A percentile compares a stretch with the other conserved stretches of the same genome.
Conservation (phyloP, 2,797 vertebrate genomes). For the Octomys mimax region DNA sequence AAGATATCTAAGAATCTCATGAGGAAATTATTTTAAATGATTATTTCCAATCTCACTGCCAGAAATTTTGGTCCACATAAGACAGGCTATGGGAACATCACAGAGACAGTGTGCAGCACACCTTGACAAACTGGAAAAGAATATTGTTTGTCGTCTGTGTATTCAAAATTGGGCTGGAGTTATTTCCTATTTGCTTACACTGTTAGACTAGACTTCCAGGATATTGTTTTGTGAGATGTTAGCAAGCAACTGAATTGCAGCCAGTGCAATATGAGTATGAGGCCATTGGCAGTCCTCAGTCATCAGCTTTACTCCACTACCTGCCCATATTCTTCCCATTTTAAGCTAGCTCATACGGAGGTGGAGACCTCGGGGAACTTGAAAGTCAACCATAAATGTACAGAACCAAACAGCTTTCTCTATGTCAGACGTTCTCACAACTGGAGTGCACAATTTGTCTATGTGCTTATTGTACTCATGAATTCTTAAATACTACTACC, state of each 20-base stretch:
- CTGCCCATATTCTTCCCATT: not conserved
- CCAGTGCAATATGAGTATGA: not conserved
- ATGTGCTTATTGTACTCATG: not conserved
- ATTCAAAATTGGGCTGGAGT: not conserved
- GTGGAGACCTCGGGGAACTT: fast-evolving
- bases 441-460: not conserved
- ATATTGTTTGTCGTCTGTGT: not conserved
- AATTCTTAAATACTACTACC: not conserved
- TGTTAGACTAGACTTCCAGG: not conserved
- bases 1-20: not conserved
- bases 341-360: not conserved
- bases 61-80: not conserved
- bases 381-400: not conserved
- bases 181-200: not conserved
- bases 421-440: not conserved
- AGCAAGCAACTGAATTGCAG: not conserved
- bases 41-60: not conserved
- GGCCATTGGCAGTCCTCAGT: not conserved
- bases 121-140: not conserved
- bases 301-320: not conserved
- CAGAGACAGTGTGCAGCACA: not conserved
- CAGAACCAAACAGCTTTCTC: not conserved
- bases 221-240: not conserved
- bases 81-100: not conserved
- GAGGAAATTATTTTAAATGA: not conserved